Evolutionary conservation across 2,113 vertebrate genomes (phyloP).

Genomic region (Seriola dumerili): DNA sequence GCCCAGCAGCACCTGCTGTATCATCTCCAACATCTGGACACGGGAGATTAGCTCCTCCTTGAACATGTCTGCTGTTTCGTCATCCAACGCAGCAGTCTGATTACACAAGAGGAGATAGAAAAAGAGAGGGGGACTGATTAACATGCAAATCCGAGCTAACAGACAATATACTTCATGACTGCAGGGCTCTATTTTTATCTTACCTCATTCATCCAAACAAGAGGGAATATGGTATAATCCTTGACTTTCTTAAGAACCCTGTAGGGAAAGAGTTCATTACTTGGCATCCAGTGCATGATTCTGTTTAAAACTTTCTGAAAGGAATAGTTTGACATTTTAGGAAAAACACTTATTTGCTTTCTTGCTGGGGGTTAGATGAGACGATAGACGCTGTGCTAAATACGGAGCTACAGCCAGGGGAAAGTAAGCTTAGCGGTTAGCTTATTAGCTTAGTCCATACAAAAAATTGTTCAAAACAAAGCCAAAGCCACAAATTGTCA

Average conservation of each 20-base stretch:
- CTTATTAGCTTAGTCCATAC: too few relatives aligned
- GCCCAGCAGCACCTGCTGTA: conserved; percentile 84
- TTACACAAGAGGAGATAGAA: not conserved
- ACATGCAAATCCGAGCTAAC: not conserved
- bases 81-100: conserved; percentile 90
- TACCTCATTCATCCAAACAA: conserved; percentile 97
- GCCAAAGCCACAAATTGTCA: not conserved
- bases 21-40: conserved; percentile 78
- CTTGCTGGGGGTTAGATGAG: not conserved
- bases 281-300: conserved; percentile 14
- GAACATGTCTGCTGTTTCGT: conserved; percentile 89
- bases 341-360: not conserved
- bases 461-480: too few relatives aligned
- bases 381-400: not conserved
- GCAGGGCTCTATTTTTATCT: conserved; percentile 44
- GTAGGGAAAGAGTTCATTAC: conserved; percentile 57
- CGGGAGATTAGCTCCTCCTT: conserved; percentile 82
- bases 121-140: conserved; percentile 4
- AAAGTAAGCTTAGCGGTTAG: too few relatives aligned
- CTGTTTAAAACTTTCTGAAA: not conserved
- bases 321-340: not conserved
- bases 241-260: conserved; percentile 88
- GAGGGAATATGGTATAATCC: conserved; percentile 87
- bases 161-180: not conserved
- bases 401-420: not conserved